Evolutionary conservation across 2,113 vertebrate genomes (phyloP).

Genomic region (Ranitomeya variabilis): DNA sequence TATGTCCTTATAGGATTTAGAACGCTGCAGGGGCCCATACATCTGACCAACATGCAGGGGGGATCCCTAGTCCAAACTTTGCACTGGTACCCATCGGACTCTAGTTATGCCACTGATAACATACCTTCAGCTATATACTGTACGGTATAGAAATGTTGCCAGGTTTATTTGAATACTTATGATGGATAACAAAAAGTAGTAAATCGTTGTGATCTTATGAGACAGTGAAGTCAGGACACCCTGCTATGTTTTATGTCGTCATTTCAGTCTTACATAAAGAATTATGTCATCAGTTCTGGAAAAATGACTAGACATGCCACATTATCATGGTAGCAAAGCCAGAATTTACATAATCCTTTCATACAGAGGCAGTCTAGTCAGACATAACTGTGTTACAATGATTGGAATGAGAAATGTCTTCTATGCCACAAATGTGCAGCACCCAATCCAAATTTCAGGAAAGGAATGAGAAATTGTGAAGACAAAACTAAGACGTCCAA

Average conservation of each 20-base stretch:
- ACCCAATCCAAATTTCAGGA: not conserved
- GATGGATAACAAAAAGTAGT: not conserved
- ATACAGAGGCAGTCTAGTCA: not conserved
- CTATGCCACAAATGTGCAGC: not conserved
- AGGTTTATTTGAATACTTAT: no score
- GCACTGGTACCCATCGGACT: no score
- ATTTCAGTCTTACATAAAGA: not conserved
- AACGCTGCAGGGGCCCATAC: no score
- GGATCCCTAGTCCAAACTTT: no score
- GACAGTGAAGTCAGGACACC: not conserved
- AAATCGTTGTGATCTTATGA: not conserved
- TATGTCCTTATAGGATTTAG: no score
- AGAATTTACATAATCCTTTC: not conserved
- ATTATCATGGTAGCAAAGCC: not conserved
- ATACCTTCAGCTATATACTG: no score
- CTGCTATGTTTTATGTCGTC: not conserved
- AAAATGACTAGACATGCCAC: not conserved
- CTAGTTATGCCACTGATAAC: no score
- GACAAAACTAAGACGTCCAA: not conserved
- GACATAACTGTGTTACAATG: not conserved
- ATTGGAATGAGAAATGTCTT: not conserved
- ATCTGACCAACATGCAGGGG: no score
- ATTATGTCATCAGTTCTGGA: conserved; percentile 15
- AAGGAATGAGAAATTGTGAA: not conserved
- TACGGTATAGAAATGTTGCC: not conserved